These are phyloP conservation scores for Gandaritis pyraliata DNA, from an alignment of 2,888 invertebrate species.

Conservation along the genomic window DNA sequence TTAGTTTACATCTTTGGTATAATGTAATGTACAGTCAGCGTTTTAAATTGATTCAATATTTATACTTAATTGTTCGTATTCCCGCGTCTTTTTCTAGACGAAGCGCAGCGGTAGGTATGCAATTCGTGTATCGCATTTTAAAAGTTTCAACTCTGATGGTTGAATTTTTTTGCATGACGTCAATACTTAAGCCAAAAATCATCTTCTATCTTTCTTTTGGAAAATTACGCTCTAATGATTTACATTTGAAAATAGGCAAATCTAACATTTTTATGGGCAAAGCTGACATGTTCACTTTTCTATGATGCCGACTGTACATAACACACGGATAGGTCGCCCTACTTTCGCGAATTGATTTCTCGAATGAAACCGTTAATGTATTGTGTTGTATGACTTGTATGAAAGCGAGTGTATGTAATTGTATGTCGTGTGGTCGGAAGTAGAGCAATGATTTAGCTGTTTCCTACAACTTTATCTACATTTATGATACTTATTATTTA, in stretches of 20 bases:
- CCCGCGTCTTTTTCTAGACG: too few relatives aligned
- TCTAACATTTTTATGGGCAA: too few relatives aligned
- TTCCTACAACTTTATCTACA: slow-evolving; percentile 3
- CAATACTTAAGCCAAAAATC: too few relatives aligned
- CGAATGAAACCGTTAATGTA: slow-evolving; percentile 23
- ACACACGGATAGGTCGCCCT: background rate
- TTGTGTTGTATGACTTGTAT: slow-evolving; percentile 15
- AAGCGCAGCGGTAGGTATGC: too few relatives aligned
- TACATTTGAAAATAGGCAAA: too few relatives aligned
- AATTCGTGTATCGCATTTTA: too few relatives aligned
- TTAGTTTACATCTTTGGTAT: slow-evolving; percentile 13
- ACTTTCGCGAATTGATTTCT: slow-evolving; percentile 26
- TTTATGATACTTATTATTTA: background rate
- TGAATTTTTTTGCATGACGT: too few relatives aligned
- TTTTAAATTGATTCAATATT: background rate
- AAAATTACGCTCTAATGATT: too few relatives aligned
- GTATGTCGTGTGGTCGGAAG: slow-evolving; percentile 11
- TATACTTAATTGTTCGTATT: too few relatives aligned
- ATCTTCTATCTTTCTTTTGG: too few relatives aligned
- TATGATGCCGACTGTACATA: slow-evolving; percentile 9
- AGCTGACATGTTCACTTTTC: background rate
- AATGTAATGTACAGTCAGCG: slow-evolving; percentile 10
- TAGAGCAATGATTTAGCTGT: slow-evolving; percentile 16
- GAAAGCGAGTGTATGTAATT: slow-evolving; percentile 16
- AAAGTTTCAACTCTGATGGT: too few relatives aligned